Evolutionary conservation across 2,888 invertebrate genomes (phyloP), one percentile per base, ranked within the genome.

Genomic region (Drosophila infuscata): DNA sequence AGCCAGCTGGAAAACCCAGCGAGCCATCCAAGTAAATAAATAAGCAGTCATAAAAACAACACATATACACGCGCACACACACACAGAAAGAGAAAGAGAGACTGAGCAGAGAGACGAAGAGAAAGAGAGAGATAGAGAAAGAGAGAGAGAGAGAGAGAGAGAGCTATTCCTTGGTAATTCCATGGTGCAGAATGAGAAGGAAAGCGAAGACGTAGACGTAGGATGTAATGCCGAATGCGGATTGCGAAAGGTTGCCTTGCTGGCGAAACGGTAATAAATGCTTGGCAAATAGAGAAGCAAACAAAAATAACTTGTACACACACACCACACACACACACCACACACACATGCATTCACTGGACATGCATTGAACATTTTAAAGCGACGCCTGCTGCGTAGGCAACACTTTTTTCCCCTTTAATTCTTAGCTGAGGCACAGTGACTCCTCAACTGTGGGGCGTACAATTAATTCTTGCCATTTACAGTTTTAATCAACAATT

Each of bases 11-110:
- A 89, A 85, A 85, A 85, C 82, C 84, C 84, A 88, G 74, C 80
- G 71, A 90, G 70, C 75, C 85, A 74, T 57, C 80, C 86, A 77
- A 88, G 79, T 88, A 85, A 89, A 89, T 85, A 85, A 85, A 89
- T 87, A 85, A 85, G 82, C 90, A 88, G 90, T 84, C 88, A 89
- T 89, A 85, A 89, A 85, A 89, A 74, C 88, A 77, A 75, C 73
- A 51, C 33, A 9, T 38, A 56, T 54, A 58, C 64, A 64, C 53
- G 70, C 57, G 53, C 41, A 20, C 54, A 65, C 48, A 52, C 48
- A 61, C 32, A 51, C 38, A 56, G 38, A 51, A 32, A 33, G 9
- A 51, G 51, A 17, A 36, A 2, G 25, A 25, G 25, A 25, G 25
- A 25, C 25, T 25, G 25, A 25, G 25, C 2, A 25, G 25, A 49